Evolutionary conservation across 2,797 vertebrate species (phyloP).

Genomic region (Cyclopterus lumpus): DNA sequence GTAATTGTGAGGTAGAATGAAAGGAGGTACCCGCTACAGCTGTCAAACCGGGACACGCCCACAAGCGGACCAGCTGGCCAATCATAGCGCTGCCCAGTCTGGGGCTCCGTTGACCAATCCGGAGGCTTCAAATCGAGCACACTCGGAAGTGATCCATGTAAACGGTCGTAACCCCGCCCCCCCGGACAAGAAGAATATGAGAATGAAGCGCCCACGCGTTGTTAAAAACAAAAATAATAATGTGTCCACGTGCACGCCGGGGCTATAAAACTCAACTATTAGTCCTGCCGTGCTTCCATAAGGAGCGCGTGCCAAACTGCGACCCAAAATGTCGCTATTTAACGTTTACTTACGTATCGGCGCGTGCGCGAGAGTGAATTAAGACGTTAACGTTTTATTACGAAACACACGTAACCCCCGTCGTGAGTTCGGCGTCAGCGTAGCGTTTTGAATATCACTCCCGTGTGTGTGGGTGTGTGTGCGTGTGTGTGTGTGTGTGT

Average conservation of each 20-base stretch:
- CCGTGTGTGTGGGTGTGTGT: not conserved
- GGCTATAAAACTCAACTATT: not conserved
- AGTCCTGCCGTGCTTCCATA: too few relatives aligned
- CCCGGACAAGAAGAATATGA: not conserved
- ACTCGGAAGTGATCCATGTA: conserved; percentile 19
- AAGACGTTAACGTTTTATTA: rapidly evolving
- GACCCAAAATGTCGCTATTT: not conserved
- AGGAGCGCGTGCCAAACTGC: too few relatives aligned
- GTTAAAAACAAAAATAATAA: too few relatives aligned
- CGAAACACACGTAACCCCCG: rapidly evolving
- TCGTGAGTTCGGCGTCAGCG: not conserved
- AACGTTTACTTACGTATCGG: rapidly evolving
- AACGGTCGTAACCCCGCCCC: conserved; percentile 6
- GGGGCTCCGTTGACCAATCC: conserved; percentile 23
- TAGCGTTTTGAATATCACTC: rapidly evolving
- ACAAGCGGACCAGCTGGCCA: conserved; percentile 15
- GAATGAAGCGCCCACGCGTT: conserved; percentile 12
- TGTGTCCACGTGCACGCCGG: not conserved
- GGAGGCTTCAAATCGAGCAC: not conserved
- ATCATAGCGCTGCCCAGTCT: conserved; percentile 6
- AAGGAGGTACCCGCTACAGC: not conserved
- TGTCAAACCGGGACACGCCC: conserved; percentile 48
- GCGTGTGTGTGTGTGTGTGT: too few relatives aligned
- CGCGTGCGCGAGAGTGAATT: rapidly evolving
- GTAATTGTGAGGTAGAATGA: not conserved